These are phyloP conservation scores for Sphenopsis melanotis DNA, from an alignment of 2,797 vertebrate genomes.

Conservation along the genomic window DNA sequence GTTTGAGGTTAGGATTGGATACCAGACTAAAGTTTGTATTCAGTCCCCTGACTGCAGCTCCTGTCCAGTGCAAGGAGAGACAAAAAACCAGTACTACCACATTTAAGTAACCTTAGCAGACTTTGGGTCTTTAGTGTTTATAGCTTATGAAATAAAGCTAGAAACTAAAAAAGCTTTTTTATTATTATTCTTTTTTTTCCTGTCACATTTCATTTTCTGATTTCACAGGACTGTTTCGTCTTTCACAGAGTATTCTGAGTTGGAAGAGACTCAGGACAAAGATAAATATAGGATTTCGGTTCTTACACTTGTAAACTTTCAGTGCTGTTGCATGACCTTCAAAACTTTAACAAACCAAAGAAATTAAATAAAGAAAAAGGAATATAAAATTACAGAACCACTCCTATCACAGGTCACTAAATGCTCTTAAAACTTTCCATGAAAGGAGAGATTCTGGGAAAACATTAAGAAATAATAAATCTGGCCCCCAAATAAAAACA, in stretches of 20 bases:
- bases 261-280: background rate
- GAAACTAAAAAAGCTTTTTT: background rate
- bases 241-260: background rate
- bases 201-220: background rate
- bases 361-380: background rate
- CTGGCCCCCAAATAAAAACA: background rate
- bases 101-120: background rate
- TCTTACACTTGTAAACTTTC: background rate
- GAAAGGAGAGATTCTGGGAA: constrained; percentile 8
- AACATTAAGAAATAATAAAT: background rate
- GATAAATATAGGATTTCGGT: background rate
- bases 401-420: background rate
- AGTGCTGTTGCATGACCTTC: background rate
- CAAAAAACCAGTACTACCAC: background rate
- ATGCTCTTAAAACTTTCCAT: constrained; percentile 7
- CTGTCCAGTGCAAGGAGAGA: background rate
- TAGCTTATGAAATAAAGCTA: background rate
- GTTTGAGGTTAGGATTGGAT: background rate
- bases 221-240: background rate
- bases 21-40: background rate
- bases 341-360: background rate
- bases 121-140: background rate
- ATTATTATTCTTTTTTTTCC: background rate
- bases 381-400: background rate
- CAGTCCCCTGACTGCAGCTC: background rate